Base-by-base conservation (phyloP, 2,888 invertebrate species). In the Ochropacha duplaris region DNA sequence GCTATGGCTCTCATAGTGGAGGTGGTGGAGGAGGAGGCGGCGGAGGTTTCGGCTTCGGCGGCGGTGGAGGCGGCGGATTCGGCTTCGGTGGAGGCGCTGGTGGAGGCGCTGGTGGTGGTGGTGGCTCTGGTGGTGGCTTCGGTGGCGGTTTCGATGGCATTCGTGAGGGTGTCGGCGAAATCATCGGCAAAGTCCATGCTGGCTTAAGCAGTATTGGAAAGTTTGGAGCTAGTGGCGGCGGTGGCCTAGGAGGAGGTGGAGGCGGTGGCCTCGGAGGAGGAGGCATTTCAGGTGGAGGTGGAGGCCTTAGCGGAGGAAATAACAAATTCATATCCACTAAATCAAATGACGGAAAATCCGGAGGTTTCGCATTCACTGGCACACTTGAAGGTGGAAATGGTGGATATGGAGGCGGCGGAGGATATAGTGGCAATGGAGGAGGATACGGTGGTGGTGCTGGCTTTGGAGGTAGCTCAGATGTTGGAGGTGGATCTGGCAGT, bases 331-430 rank as follows among this genome's bases (percentile, higher is more conserved):
- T 91, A 24, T 86, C 83, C 60, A 84, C 87, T 0, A 84, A 87
- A 63, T 88, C 90, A 22, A 83, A 87, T 28, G 90, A 91, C 57
- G 90, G 90, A 57, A 91, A 87, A 62, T 92, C 92, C 56, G 90
- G 90, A 57, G 92, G 90, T 1, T 90, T 87, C 58, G 90, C 89
- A 3, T 91, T 86, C 59, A 90, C 90, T 26, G 92, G 92, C 19
- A 76, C 77, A 1, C 64, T 87, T n/a, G 79, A 72, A 6, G 82
- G 82, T 24, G 85, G 84, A 0, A 86, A 87, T 62, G 88, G 90
- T 16, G 88, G 87, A 36, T 84, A 84, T 49, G 94, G 94, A 16
- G 88, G 89, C 11, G 88, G 89, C 5, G 89, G 88, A 0, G 86
- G 86, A 11, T 77, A 78, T 50, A 82, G 84, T 56, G 75, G 74